phyloP scores from a whole-genome alignment of 2,797 vertebrate genomes.

The Poecilia velifera region DNA sequence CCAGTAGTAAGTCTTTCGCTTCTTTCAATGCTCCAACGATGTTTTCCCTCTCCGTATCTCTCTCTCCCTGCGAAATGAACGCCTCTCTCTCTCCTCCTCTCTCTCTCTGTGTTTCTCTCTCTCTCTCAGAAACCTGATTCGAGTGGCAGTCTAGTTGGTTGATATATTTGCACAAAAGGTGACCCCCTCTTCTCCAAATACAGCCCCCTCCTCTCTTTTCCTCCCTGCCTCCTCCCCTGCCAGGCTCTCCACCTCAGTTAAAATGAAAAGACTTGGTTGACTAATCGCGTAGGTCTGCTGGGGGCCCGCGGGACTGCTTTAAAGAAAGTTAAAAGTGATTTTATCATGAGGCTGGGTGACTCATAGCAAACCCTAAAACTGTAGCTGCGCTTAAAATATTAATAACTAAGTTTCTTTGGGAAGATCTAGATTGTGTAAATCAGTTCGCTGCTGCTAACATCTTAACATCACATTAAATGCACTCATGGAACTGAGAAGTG shows the following conservation, averaged over 20 bases:
- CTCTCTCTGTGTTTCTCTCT: slow-evolving; percentile 29
- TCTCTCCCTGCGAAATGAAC: slow-evolving; percentile 40
- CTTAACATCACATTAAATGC: neutral
- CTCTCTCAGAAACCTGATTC: slow-evolving; percentile 81
- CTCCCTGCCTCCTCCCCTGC: slow-evolving; percentile 26
- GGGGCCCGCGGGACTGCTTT: slow-evolving; percentile 56
- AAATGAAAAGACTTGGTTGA: slow-evolving; percentile 72
- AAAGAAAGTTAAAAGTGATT: slow-evolving; percentile 70
- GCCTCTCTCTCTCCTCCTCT: slow-evolving; percentile 41
- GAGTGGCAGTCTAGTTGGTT: slow-evolving; percentile 78
- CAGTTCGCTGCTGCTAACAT: neutral
- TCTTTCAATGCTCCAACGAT: slow-evolving; percentile 58
- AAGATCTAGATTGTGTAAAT: neutral
- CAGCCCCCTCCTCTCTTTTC: slow-evolving; percentile 15
- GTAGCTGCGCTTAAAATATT: slow-evolving; percentile 15
- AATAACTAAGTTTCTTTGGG: slow-evolving; percentile 15
- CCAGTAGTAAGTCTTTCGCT: slow-evolving; percentile 53
- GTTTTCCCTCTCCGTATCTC: slow-evolving; percentile 47
- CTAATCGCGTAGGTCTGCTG: slow-evolving; percentile 53
- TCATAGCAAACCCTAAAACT: slow-evolving; percentile 19
- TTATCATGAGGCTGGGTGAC: slow-evolving; percentile 59
- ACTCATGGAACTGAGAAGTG: neutral
- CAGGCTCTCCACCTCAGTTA: slow-evolving; percentile 42
- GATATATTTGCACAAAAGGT: slow-evolving; percentile 87
- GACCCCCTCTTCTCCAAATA: slow-evolving; percentile 61